Percentiles rank a stretch among this genome's conserved stretches.
Evolutionary conservation across 2,797 vertebrate genomes (phyloP).

Genomic region (Lithobates sylvaticus): DNA sequence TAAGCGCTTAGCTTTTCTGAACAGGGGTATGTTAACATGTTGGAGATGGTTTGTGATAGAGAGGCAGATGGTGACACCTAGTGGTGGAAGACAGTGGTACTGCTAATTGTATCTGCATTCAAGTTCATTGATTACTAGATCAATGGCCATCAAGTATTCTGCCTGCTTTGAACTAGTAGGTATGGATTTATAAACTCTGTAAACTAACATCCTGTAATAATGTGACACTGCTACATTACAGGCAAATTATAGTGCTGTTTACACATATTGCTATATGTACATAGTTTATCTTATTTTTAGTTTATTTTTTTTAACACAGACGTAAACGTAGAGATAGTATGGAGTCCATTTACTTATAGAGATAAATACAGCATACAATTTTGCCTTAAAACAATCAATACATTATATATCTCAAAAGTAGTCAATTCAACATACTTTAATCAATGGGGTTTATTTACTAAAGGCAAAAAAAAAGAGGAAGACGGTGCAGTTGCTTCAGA

Average conservation of each 20-base stretch:
- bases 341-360: too few species aligned
- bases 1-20: background rate
- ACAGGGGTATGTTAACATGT: background rate
- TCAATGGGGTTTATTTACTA: too few species aligned
- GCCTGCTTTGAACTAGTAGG: background rate
- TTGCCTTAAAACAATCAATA: too few species aligned
- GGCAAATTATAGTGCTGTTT: conserved; percentile 2
- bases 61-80: conserved; percentile 24
- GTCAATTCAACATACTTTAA: too few species aligned
- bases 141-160: conserved; percentile 51
- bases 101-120: background rate
- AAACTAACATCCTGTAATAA: conserved; percentile 39
- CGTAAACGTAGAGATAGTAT: too few species aligned
- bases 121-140: conserved; percentile 50
- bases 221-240: conserved; percentile 30
- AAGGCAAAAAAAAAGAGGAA: too few species aligned
- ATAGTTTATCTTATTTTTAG: too few species aligned
- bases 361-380: too few species aligned
- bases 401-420: too few species aligned
- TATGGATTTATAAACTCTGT: conserved; percentile 56
- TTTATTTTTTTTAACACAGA: too few species aligned
- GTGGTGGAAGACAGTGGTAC: background rate
- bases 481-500: too few species aligned
- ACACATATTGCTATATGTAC: too few species aligned
- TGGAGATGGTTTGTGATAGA: background rate